These are phyloP conservation scores for Pelusios castaneus DNA, from an alignment of 2,113 vertebrate species.

Conservation along the genomic window DNA sequence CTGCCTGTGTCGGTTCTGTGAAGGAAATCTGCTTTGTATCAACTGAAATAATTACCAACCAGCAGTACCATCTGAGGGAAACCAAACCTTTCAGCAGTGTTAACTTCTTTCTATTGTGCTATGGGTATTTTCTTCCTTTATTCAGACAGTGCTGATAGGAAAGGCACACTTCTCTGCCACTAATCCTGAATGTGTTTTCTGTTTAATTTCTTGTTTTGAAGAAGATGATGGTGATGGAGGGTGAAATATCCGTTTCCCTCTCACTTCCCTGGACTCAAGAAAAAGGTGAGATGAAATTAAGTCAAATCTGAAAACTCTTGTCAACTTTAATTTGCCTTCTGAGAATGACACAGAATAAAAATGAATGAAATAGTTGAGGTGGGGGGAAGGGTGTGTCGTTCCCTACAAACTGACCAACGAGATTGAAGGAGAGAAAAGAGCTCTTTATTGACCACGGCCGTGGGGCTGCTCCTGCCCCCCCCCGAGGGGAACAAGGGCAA, in stretches of 20 bases:
- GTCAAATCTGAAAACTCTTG: slow-evolving; percentile 28
- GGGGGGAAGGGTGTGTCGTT: no score
- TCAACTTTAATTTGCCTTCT: slow-evolving; percentile 36
- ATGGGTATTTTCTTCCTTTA: not conserved
- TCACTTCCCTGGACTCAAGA: not conserved
- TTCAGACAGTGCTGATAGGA: not conserved
- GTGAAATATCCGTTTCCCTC: not conserved
- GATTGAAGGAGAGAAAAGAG: no score
- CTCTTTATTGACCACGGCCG: no score
- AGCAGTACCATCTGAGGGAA: not conserved
- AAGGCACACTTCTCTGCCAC: not conserved
- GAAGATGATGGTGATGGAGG: not conserved
- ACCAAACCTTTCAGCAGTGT: not conserved
- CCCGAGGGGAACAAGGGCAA: no score
- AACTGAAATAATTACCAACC: not conserved
- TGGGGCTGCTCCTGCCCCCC: no score
- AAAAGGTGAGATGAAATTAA: slow-evolving; percentile 20
- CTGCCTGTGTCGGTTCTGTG: not conserved
- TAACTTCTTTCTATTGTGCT: not conserved
- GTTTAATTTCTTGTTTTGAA: slow-evolving; percentile 20
- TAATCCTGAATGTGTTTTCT: not conserved
- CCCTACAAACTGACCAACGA: no score
- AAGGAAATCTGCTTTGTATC: slow-evolving; percentile 11
- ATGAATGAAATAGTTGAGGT: accelerated
- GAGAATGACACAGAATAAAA: slow-evolving; percentile 2